Conservation (phyloP, 2,113 vertebrate genomes). For the Cochlearius cochlearius region DNA sequence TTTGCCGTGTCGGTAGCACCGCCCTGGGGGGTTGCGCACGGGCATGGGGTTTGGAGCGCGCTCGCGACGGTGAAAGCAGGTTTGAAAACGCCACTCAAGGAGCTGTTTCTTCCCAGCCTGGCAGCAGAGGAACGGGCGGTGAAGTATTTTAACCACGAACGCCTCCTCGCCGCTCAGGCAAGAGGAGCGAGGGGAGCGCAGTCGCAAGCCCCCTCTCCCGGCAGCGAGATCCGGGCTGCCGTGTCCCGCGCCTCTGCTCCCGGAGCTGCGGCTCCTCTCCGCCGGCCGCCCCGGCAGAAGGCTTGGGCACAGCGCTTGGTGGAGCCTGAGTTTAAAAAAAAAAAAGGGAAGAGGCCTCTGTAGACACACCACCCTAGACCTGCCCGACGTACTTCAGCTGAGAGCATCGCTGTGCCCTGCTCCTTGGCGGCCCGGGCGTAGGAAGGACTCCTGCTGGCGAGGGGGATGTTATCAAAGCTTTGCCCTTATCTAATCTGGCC, state of each 20-base stretch:
- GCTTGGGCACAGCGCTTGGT: background rate
- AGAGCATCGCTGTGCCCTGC: background rate
- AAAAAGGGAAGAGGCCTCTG: background rate
- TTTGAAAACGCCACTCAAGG: background rate
- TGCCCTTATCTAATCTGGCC: background rate
- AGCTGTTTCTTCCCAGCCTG: background rate
- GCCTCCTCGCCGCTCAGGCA: background rate
- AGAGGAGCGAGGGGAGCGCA: background rate
- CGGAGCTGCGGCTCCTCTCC: background rate
- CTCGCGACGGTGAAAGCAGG: background rate
- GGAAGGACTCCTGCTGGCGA: background rate
- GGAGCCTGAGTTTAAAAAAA: background rate
- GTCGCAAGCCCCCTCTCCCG: background rate
- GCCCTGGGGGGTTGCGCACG: background rate
- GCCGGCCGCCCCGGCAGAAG: fast-evolving
- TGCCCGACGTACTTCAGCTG: background rate
- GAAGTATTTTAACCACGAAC: background rate
- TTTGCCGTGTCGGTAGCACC: fast-evolving
- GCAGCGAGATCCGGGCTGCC: fast-evolving
- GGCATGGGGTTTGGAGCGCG: background rate
- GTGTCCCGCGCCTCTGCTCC: background rate
- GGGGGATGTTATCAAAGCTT: background rate
- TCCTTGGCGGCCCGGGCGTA: background rate
- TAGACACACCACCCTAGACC: background rate
- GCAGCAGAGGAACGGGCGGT: fast-evolving